These are phyloP conservation scores for Myocastor coypus DNA, from an alignment of 2,113 vertebrate species.

Conservation along the genomic window DNA sequence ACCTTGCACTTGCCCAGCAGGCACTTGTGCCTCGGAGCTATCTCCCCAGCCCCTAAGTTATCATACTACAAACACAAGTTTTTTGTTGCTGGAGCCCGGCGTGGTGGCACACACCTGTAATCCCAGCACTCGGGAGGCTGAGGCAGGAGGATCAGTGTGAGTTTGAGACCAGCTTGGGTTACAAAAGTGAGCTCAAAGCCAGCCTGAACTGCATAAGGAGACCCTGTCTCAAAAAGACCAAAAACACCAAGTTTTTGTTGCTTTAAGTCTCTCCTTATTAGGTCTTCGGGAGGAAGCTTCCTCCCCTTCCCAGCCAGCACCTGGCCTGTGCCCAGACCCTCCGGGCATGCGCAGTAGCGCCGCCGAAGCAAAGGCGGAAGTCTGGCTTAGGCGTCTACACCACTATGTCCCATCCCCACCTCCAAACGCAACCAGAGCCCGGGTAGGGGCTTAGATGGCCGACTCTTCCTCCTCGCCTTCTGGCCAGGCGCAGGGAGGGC, in stretches of 20 bases:
- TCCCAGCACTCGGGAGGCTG: no score
- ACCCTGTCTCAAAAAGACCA: no score
- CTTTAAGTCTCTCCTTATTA: neutral
- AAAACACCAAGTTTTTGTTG: neutral
- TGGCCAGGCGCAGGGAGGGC: fast-evolving
- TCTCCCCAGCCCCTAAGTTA: no score
- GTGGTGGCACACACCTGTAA: no score
- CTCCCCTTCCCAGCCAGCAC: neutral
- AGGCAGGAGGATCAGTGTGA: no score
- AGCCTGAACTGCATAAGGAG: no score
- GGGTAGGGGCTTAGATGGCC: fast-evolving
- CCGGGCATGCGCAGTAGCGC: slow-evolving; percentile 44
- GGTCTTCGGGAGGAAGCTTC: fast-evolving
- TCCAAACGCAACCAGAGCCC: fast-evolving
- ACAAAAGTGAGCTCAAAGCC: no score
- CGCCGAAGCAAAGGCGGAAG: neutral
- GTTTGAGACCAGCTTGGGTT: no score
- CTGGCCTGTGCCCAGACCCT: fast-evolving
- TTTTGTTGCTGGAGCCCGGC: no score
- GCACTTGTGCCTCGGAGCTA: no score
- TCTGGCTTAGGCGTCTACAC: fast-evolving
- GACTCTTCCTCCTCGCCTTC: no score
- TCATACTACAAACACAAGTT: neutral
- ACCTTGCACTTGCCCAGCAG: no score
- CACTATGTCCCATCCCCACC: fast-evolving